A percentile compares a stretch with the other conserved stretches of the same genome.
Conservation (phyloP, 2,888 invertebrate species). For the Laspeyria flexula region DNA sequence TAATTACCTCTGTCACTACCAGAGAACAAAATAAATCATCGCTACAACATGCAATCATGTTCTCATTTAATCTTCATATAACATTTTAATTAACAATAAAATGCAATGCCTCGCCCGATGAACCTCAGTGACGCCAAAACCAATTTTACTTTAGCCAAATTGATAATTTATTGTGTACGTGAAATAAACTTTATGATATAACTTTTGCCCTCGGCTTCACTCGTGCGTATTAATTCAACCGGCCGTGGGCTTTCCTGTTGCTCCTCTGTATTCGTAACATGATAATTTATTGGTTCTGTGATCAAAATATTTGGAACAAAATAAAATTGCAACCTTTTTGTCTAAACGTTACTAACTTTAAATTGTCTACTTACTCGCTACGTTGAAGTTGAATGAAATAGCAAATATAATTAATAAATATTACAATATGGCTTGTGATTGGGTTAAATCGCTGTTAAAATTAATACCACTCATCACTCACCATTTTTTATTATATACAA, state of each 20-base stretch:
- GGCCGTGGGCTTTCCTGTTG: neutral
- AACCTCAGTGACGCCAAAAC: constrained; percentile 17
- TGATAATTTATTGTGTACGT: constrained; percentile 18
- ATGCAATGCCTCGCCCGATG: constrained; percentile 9
- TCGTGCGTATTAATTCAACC: neutral
- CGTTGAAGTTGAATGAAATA: too few species aligned
- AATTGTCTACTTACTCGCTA: too few species aligned
- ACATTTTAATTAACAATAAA: constrained; percentile 21
- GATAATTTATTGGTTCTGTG: neutral
- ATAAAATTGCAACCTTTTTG: neutral
- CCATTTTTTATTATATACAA: too few species aligned
- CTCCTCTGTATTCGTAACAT: constrained; percentile 1
- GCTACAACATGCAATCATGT: neutral
- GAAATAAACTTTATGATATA: constrained; percentile 26
- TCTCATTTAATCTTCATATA: neutral
- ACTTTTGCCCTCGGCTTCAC: neutral
- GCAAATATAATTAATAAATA: too few species aligned
- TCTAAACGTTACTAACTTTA: neutral
- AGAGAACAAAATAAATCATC: neutral
- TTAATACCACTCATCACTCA: too few species aligned
- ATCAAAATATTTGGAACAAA: neutral
- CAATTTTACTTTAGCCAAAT: constrained; percentile 23
- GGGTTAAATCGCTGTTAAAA: too few species aligned
- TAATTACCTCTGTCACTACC: too few species aligned
- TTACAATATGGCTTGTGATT: too few species aligned